phyloP scores from a whole-genome alignment of 1,140 invertebrate species.

The Sipha flava region DNA sequence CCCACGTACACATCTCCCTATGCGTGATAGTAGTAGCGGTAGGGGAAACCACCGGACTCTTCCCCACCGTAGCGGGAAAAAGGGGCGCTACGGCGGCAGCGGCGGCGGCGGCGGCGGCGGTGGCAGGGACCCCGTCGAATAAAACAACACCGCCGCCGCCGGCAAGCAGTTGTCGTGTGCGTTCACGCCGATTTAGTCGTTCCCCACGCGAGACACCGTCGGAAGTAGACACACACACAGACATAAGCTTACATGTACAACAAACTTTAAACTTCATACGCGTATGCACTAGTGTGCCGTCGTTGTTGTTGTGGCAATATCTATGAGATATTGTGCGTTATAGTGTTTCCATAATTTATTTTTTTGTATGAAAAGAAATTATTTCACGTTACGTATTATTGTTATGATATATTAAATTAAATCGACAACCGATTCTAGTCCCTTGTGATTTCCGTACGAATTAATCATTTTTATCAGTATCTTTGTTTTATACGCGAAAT shows the following conservation, averaged over 20 bases:
- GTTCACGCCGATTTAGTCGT: slow-evolving; percentile 31
- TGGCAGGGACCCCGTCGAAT: not conserved
- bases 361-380: not conserved
- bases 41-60: not conserved
- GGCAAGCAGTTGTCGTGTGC: slow-evolving; percentile 27
- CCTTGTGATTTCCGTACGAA: slow-evolving; percentile 21
- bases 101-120: not conserved
- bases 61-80: not conserved
- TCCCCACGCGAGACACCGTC: not conserved
- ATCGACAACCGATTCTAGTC: slow-evolving; percentile 16
- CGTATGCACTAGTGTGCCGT: too few species aligned
- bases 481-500: too few species aligned
- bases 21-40: not conserved
- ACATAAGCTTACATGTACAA: not conserved
- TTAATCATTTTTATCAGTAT: not conserved
- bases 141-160: slow-evolving; percentile 15
- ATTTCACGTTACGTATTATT: not conserved
- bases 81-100: not conserved
- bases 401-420: not conserved
- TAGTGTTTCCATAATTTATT: not conserved
- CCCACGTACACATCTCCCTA: not conserved
- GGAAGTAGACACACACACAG: not conserved
- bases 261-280: not conserved
- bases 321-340: too few species aligned
- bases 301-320: too few species aligned